Evolutionary conservation across 2,113 vertebrate species (phyloP), one percentile per base, ranked within the genome.

Genomic region (Myrmophylax atrothorax): DNA sequence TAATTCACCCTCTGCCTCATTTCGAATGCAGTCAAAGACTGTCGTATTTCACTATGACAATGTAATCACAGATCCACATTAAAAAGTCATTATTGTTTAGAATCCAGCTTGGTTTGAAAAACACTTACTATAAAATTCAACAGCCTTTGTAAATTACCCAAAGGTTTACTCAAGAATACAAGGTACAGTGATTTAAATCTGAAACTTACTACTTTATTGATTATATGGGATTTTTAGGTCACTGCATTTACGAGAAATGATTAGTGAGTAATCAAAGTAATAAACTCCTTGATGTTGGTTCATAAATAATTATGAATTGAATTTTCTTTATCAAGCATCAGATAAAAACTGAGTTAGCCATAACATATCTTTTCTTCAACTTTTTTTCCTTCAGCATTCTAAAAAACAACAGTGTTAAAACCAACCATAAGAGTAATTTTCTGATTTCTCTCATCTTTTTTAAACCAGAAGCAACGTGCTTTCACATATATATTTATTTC

Each of bases 21-120:
- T 99, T 98, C 96, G 96, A 98, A 98, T 98, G 98, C 98, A 97
- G 98, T 98, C 98, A 98, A 98, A 98, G 98, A 91, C 97, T 96
- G 87, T 97, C 97, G 97, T 99, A 99, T 99, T 99, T 99, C 99
- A 99, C 98, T 79, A 95, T 99, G 99, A 99, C 99, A 99, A 98
- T 99, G 99, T 99, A 99, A 99, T 99, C 99, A 99, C 99, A 99
- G 99, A 98, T 98, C 98, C 99, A 98, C 99, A 99, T 99, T 99
- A 99, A 99, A 99, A 99, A 99, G 99, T 99, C 99, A 99, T 99
- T 99, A 99, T 99, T 99, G 99, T 99, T 99, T 99, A 99, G 99
- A 99, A 99, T 99, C 98, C 94, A 97, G 98, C 98, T 98, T 98
- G 98, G 98, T 98, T 99, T 98, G 98, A 98, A 99, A 99, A 99